Conservation (phyloP, 1,140 invertebrate species). For the Zophobas morio region DNA sequence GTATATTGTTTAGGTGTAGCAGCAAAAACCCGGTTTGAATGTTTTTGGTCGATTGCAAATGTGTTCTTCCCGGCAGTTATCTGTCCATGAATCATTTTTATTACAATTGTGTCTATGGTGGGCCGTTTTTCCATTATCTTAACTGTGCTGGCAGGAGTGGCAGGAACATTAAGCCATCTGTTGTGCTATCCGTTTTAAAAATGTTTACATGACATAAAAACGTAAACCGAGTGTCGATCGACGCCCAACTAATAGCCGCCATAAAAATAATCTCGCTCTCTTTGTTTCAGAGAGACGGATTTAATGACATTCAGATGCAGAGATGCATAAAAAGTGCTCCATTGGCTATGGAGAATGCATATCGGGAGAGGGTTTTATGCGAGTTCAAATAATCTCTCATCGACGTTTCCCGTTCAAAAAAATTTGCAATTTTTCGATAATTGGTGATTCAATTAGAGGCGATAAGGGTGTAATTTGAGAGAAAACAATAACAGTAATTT, state of each 20-base stretch:
- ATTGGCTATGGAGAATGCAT: too few species aligned
- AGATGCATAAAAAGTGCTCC: background rate
- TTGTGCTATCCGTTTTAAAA: slow-evolving; percentile 37
- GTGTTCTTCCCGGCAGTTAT: slow-evolving; percentile 39
- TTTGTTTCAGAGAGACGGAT: slow-evolving; percentile 9
- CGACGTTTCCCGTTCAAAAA: too few species aligned
- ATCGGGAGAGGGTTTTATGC: too few species aligned
- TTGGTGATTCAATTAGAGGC: too few species aligned
- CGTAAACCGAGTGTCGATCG: slow-evolving; percentile 33
- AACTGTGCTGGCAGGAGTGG: slow-evolving; percentile 32
- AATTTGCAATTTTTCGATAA: too few species aligned
- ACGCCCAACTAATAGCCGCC: slow-evolving; percentile 6
- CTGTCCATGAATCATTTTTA: slow-evolving; percentile 40
- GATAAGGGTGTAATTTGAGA: too few species aligned
- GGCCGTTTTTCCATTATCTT: slow-evolving; percentile 39
- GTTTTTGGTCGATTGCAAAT: slow-evolving; percentile 36
- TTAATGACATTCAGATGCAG: slow-evolving; percentile 32
- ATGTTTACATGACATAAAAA: slow-evolving; percentile 41
- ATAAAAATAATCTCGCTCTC: slow-evolving; percentile 32
- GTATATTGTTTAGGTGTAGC: too few species aligned
- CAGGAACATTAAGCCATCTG: slow-evolving; percentile 41
- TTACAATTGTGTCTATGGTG: slow-evolving; percentile 32
- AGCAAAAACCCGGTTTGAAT: background rate
- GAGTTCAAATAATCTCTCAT: too few species aligned
- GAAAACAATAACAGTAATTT: too few species aligned